Base-by-base conservation (phyloP, 2,888 invertebrate species). In the Cryptus viduatorius region DNA sequence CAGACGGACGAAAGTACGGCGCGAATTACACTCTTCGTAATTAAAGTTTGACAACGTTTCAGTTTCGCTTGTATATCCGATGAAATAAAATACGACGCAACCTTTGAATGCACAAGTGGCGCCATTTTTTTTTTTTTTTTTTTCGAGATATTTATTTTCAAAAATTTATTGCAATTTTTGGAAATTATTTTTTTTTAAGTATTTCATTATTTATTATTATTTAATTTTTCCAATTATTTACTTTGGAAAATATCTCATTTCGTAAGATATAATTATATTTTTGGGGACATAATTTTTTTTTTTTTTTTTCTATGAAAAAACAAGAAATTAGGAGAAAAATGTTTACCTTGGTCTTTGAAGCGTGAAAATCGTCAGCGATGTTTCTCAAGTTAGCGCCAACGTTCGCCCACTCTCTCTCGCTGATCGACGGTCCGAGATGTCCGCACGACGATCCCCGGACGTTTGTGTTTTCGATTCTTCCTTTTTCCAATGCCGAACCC, bases 281-380 rank as follows among this genome's bases (percentile, higher is more conserved):
- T 53, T 7, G 3, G 10, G 5, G 7, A 1, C 2, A 3, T 1
- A 24, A 3, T 24, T 53, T 5, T 53, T n/a, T 16, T 16, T 53
- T 16, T 53, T 7, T 59, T 59, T 59, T 59, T 59, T 10, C 10
- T 10, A 8, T 10, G 10, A 24, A 10, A 19, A 3, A 56, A 3
- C 1, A 24, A 37, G 12, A 46, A 4, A 44, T 50, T 42, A 4
- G 1, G 24, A 61, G 29, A 16, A 56, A 42, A 42, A 0, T 67
- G 24, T 86, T 89, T 86, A 93, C 93, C 93, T 93, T 94, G 80
- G 92, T 92, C 86, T 92, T 93, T 72, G 92, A 91, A 24, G 93
- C 93, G 79, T 93, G 93, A 82, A 93, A 93, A 82, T 94, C 93
- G 72, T 94, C 94, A 79, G 93, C 93, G 84, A 94, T 93, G 88